Percentiles rank a stretch among this genome's conserved stretches.
phyloP scores from a whole-genome alignment of 2,113 vertebrate species.

The Tragulus kanchil region DNA sequence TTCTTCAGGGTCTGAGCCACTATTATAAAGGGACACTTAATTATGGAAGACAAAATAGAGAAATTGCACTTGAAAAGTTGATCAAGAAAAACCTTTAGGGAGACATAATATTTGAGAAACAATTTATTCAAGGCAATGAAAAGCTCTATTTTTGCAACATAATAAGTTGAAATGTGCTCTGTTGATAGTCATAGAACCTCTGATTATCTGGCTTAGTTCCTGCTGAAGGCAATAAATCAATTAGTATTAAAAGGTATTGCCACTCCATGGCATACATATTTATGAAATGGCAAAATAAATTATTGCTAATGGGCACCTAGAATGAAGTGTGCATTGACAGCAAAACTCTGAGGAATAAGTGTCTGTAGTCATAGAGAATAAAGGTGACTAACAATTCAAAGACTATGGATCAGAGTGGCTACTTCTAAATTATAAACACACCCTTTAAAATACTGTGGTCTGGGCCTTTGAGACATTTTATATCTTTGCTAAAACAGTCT shows the following conservation, averaged over 20 bases:
- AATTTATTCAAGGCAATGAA: neutral
- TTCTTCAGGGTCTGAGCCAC: too few relatives aligned
- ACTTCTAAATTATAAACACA: neutral
- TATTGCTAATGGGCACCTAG: neutral
- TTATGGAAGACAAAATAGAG: neutral
- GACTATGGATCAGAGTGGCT: neutral
- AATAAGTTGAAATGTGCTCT: neutral
- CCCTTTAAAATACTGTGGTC: neutral
- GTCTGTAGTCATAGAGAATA: neutral
- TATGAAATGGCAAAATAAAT: conserved; percentile 44
- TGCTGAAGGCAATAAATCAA: neutral
- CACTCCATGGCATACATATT: neutral
- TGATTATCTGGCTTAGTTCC: neutral
- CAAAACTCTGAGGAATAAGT: neutral
- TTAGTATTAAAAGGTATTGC: neutral
- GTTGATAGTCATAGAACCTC: neutral
- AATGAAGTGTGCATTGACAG: neutral
- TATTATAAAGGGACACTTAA: neutral
- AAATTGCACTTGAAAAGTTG: neutral
- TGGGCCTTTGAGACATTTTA: neutral
- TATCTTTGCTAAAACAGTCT: neutral
- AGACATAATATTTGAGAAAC: neutral
- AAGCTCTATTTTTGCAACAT: neutral
- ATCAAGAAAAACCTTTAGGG: neutral
- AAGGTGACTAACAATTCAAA: neutral